Percentiles rank a stretch among this genome's conserved stretches.
Conservation (phyloP, 2,113 vertebrate species). For the Rutilus rutilus region DNA sequence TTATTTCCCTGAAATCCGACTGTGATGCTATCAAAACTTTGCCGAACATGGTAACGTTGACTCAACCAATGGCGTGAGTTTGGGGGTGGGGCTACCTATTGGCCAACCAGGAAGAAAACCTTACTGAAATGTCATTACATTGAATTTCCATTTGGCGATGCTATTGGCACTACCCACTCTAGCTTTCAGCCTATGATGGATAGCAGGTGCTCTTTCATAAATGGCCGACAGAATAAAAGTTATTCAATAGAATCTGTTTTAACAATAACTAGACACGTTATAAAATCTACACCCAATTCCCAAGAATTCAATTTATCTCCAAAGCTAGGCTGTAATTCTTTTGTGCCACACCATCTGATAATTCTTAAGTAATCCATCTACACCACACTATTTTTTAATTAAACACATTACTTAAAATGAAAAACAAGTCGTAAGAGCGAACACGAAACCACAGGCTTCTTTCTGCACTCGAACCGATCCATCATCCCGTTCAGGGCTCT, state of each 20-base stretch:
- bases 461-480: slow-evolving; percentile 17
- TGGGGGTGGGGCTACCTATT: neutral
- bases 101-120: neutral
- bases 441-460: neutral
- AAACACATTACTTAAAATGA: slow-evolving; percentile 27
- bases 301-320: neutral
- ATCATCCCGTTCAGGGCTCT: slow-evolving; percentile 32
- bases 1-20: neutral
- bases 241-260: neutral
- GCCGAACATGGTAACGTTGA: neutral
- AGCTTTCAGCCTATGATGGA: slow-evolving; percentile 1
- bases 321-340: neutral
- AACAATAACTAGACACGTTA: neutral
- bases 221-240: neutral
- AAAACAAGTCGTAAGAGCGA: slow-evolving; percentile 1
- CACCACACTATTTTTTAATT: neutral
- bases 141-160: neutral
- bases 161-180: neutral
- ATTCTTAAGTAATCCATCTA: neutral
- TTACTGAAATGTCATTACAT: neutral
- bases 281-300: slow-evolving; percentile 9
- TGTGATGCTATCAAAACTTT: neutral
- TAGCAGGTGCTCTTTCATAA: neutral
- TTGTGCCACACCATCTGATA: neutral
- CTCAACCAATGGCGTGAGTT: neutral